Percentiles rank a stretch among this genome's conserved stretches.
Evolutionary conservation across 2,113 vertebrate species (phyloP).

Genomic region (Pandion haliaetus): DNA sequence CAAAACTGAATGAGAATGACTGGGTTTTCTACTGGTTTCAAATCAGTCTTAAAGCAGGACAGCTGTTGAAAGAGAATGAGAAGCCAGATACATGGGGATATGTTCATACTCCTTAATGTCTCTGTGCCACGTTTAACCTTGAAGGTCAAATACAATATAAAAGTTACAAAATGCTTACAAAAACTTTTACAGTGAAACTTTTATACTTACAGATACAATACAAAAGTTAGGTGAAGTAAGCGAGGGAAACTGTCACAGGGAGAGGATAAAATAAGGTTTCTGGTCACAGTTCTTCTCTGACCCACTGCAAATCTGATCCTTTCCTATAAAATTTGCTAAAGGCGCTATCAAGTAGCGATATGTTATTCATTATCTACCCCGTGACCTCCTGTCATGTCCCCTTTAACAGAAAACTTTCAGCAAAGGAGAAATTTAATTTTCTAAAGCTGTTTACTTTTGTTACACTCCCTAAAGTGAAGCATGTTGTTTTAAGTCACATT

Average conservation of each 20-base stretch:
- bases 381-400: background rate
- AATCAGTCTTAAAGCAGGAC: background rate
- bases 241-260: background rate
- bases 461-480: background rate
- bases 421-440: background rate
- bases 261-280: background rate
- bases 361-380: background rate
- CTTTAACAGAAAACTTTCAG: background rate
- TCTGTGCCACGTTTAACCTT: background rate
- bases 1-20: background rate
- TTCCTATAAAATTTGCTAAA: background rate
- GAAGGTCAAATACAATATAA: background rate
- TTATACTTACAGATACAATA: background rate
- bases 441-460: background rate
- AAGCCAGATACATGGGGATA: background rate
- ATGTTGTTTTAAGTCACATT: background rate
- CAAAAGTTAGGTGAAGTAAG: background rate
- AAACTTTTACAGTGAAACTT: background rate
- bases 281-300: background rate
- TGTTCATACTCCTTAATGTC: background rate
- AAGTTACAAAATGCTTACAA: background rate
- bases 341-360: background rate
- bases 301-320: background rate
- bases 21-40: background rate
- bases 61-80: background rate